These are phyloP conservation scores for Pseudocheirus occidentalis DNA, from an alignment of 2,797 vertebrate species.

Conservation along the genomic window DNA sequence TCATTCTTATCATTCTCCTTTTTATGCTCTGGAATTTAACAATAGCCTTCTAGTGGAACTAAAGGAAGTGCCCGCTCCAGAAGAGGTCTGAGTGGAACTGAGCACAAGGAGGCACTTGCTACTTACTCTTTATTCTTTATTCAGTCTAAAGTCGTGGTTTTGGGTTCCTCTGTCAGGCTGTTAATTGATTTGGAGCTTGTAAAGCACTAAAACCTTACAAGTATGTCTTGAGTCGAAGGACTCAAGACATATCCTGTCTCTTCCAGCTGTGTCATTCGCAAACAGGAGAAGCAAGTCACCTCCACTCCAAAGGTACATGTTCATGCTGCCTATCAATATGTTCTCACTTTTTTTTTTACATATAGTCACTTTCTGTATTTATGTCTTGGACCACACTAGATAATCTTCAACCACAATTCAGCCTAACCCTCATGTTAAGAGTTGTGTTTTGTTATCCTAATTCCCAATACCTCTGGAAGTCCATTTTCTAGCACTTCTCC, in stretches of 20 bases:
- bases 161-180: background rate
- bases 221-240: no score
- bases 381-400: background rate
- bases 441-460: constrained; percentile 33
- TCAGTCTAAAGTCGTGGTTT: background rate
- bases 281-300: background rate
- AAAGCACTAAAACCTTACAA: background rate
- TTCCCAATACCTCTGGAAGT: constrained; percentile 32
- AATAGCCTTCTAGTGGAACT: background rate
- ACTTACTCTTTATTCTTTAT: background rate
- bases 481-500: background rate
- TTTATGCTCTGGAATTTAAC: background rate
- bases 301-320: background rate
- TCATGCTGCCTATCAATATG: background rate
- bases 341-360: background rate
- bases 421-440: background rate
- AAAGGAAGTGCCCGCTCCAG: background rate
- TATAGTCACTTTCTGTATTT: background rate
- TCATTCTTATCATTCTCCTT: background rate
- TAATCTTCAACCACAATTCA: background rate
- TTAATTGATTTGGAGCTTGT: background rate
- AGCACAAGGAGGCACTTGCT: background rate
- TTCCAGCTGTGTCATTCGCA: background rate
- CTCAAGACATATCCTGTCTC: background rate
- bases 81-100: background rate